These are phyloP conservation scores for Ctena decussata DNA, from an alignment of 2,888 invertebrate genomes.

Conservation along the genomic window DNA sequence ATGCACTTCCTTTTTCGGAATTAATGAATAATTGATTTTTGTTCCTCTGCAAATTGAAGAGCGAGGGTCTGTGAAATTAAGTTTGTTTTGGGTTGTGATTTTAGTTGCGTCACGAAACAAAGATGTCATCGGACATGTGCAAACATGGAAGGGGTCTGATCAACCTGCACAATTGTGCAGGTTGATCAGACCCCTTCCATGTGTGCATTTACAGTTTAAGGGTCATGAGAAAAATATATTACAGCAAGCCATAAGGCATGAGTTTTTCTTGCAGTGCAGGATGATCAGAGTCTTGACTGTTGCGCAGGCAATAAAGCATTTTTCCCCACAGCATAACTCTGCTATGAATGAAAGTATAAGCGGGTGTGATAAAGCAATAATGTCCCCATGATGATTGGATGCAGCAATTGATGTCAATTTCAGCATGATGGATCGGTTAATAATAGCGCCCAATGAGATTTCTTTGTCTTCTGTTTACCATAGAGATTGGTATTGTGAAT, in stretches of 20 bases:
- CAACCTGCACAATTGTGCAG: too few species aligned
- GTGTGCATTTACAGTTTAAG: too few species aligned
- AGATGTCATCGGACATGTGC: too few species aligned
- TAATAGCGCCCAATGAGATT: neutral
- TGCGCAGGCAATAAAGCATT: too few species aligned
- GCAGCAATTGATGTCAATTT: neutral
- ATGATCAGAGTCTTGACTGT: too few species aligned
- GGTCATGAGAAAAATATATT: too few species aligned
- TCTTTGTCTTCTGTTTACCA: neutral
- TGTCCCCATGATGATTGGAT: neutral
- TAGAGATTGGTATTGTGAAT: neutral
- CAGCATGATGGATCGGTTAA: neutral
- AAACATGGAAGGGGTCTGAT: too few species aligned
- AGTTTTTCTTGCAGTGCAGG: too few species aligned
- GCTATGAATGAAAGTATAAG: neutral
- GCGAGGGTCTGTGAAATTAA: neutral
- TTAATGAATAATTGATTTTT: slow-evolving; percentile 4
- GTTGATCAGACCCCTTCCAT: too few species aligned
- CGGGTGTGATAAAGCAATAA: neutral
- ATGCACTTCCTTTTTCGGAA: neutral
- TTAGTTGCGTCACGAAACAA: too few species aligned
- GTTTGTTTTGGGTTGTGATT: neutral
- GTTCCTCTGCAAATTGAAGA: neutral
- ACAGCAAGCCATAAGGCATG: too few species aligned
- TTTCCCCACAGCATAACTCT: too few species aligned